A percentile compares a stretch with the other conserved stretches of the same genome.
phyloP scores from a whole-genome alignment of 2,797 vertebrate genomes.

The Pyrrhura leucotis region DNA sequence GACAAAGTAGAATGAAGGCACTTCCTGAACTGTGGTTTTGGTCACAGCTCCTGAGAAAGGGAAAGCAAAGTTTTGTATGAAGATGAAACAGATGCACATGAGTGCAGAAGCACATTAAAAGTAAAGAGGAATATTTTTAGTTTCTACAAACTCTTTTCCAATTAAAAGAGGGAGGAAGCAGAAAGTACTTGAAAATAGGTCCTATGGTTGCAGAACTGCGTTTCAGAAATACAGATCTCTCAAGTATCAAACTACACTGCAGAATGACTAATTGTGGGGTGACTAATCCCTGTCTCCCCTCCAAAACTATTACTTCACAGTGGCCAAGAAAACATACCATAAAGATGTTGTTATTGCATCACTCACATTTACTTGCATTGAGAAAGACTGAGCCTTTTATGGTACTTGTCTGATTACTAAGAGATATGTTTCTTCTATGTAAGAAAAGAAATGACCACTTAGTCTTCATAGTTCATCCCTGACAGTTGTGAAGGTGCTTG shows the following conservation, averaged over 20 bases:
- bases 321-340: conserved; percentile 54
- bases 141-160: background rate
- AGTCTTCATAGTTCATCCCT: background rate
- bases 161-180: background rate
- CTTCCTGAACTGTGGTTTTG: background rate
- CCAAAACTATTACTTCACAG: conserved; percentile 49
- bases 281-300: conserved; percentile 59
- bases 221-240: conserved; percentile 50
- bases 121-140: background rate
- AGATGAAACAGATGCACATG: background rate
- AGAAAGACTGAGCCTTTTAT: conserved; percentile 1
- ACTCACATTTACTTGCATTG: background rate
- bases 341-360: conserved; percentile 45
- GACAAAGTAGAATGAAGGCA: background rate
- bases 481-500: background rate
- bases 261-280: conserved; percentile 58
- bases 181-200: conserved; percentile 14
- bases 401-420: background rate
- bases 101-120: background rate
- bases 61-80: background rate
- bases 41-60: background rate
- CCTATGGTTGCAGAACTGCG: background rate
- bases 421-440: background rate
- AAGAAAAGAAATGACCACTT: background rate
- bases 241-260: conserved; percentile 20